These are phyloP conservation scores for Hippocampus guttulatus DNA, from an alignment of 2,113 vertebrate species.

Conservation along the genomic window DNA sequence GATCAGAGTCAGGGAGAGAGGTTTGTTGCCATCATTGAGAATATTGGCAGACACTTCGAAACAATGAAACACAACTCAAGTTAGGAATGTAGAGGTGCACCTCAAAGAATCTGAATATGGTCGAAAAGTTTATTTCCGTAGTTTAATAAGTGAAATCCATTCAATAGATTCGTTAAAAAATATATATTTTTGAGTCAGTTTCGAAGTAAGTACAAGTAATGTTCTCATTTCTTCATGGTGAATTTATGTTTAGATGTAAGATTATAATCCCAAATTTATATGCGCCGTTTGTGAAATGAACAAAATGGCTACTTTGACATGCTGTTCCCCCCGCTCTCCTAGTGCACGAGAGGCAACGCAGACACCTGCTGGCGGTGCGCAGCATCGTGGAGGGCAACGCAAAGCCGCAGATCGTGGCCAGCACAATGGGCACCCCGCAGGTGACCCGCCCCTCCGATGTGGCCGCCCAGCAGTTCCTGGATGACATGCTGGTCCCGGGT, in stretches of 20 bases:
- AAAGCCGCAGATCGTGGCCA: conserved; percentile 17
- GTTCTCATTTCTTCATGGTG: too few relatives aligned
- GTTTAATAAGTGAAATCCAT: too few relatives aligned
- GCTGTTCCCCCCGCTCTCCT: not conserved
- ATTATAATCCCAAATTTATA: too few relatives aligned
- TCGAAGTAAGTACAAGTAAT: too few relatives aligned
- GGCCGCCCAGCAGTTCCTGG: conserved; percentile 18
- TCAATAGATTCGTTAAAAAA: too few relatives aligned
- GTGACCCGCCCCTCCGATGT: conserved; percentile 18
- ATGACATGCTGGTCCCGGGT: conserved; percentile 17
- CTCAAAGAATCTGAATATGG: too few relatives aligned
- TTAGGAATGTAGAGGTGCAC: too few relatives aligned
- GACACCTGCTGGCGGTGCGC: conserved; percentile 80
- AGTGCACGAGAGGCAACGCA: conserved; percentile 82
- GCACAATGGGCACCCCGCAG: not conserved
- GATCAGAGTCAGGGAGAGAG: conserved; percentile 78
- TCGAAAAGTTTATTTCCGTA: too few relatives aligned
- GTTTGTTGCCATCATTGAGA: conserved; percentile 55
- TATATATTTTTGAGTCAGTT: too few relatives aligned
- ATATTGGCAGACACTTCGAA: not conserved
- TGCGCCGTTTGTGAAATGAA: too few relatives aligned
- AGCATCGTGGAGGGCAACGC: conserved; percentile 69
- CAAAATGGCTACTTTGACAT: not conserved
- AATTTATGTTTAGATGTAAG: too few relatives aligned
- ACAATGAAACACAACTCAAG: not conserved